These are phyloP conservation scores for Aquatica leii DNA, from an alignment of 2,888 invertebrate species.

Conservation along the genomic window DNA sequence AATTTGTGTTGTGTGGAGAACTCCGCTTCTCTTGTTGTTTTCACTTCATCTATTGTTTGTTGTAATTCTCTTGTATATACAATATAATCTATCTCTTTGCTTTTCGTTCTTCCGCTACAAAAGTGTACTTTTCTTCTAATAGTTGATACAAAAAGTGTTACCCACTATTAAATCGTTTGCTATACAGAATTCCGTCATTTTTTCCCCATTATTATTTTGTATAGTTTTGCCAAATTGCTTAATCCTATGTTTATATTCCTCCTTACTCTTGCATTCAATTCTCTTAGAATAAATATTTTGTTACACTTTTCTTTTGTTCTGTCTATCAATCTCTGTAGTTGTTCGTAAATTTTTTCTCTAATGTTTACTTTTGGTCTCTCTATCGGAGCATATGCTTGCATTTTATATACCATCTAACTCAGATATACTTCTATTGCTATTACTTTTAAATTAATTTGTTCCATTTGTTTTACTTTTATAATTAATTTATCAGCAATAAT, in stretches of 20 bases:
- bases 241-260: neutral
- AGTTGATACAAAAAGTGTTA: neutral
- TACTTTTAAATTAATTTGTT: no score
- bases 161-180: neutral
- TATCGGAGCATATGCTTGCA: no score
- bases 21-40: neutral
- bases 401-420: no score
- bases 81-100: neutral
- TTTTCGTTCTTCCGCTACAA: neutral
- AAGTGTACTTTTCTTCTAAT: neutral
- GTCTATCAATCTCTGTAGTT: neutral
- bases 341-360: neutral
- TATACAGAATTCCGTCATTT: no score
- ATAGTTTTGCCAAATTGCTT: neutral
- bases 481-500: no score
- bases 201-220: neutral
- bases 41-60: neutral
- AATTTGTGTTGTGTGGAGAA: no score
- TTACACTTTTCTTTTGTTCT: neutral
- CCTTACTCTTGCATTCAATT: neutral
- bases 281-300: no score
- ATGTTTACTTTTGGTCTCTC: no score
- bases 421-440: no score
- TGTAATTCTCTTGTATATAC: neutral
- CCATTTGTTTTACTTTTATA: no score